These are phyloP conservation scores for Lepus europaeus DNA, from an alignment of 2,113 vertebrate genomes.

Conservation along the genomic window DNA sequence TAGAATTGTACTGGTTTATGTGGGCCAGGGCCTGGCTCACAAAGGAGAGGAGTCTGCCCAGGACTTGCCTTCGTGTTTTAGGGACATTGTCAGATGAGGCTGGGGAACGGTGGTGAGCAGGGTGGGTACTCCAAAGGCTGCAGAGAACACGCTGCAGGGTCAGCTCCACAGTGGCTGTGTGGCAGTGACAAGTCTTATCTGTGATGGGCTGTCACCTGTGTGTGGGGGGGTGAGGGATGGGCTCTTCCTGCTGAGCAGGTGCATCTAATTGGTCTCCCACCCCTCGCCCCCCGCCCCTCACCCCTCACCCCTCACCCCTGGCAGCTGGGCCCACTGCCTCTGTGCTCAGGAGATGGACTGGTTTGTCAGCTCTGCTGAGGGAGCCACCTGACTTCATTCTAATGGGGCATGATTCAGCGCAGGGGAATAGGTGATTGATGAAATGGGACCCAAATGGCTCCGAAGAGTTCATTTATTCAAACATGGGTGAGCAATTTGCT, in stretches of 20 bases:
- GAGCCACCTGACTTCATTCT: slow-evolving; percentile 78
- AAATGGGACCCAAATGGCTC: slow-evolving; percentile 74
- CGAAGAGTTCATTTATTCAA: slow-evolving; percentile 80
- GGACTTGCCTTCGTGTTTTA: neutral
- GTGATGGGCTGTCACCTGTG: neutral
- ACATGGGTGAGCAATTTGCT: slow-evolving; percentile 78
- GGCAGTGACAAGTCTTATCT: neutral
- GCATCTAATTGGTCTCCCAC: neutral
- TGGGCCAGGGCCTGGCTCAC: neutral
- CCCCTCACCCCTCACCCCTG: no score
- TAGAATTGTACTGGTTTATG: neutral
- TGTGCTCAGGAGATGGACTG: neutral
- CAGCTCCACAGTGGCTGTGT: neutral
- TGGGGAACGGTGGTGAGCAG: neutral
- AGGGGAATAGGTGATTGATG: slow-evolving; percentile 73
- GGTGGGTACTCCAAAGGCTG: neutral
- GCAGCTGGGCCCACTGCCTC: neutral
- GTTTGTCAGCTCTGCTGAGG: slow-evolving; percentile 61
- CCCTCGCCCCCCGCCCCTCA: no score
- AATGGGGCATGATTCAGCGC: slow-evolving; percentile 67
- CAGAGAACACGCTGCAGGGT: neutral
- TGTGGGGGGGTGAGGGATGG: neutral
- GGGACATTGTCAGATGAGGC: neutral
- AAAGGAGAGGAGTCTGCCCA: neutral
- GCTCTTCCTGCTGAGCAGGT: neutral